Evolutionary conservation across 2,113 vertebrate species (phyloP).

Genomic region (Enhydra lutris): DNA sequence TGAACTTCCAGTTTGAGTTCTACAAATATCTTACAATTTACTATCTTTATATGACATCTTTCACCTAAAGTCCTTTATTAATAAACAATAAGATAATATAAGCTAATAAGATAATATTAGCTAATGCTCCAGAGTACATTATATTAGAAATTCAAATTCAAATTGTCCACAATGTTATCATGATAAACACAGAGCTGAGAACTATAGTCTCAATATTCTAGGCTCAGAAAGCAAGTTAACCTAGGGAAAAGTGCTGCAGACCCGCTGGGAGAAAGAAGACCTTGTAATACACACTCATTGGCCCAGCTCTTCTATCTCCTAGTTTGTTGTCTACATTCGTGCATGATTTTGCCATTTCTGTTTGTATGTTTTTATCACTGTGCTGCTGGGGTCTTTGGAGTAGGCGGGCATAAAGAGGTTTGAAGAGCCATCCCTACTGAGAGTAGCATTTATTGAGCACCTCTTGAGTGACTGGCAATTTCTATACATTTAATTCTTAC

Average conservation of each 20-base stretch:
- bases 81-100: neutral
- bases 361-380: neutral
- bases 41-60: neutral
- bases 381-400: neutral
- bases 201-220: neutral
- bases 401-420: neutral
- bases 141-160: neutral
- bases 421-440: neutral
- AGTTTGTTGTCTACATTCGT: neutral
- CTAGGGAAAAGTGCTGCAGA: neutral
- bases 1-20: neutral
- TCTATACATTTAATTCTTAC: neutral
- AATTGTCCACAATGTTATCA: neutral
- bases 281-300: neutral
- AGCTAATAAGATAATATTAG: neutral
- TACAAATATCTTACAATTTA: neutral
- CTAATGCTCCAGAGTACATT: neutral
- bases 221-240: neutral
- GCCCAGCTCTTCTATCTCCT: neutral
- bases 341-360: neutral
- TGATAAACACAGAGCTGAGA: neutral
- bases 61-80: constrained; percentile 28
- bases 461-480: neutral
- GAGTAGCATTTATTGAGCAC: neutral
- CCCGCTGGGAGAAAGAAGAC: neutral